phyloP scores from a whole-genome alignment of 2,797 vertebrate genomes.

The Thaleichthys pacificus region DNA sequence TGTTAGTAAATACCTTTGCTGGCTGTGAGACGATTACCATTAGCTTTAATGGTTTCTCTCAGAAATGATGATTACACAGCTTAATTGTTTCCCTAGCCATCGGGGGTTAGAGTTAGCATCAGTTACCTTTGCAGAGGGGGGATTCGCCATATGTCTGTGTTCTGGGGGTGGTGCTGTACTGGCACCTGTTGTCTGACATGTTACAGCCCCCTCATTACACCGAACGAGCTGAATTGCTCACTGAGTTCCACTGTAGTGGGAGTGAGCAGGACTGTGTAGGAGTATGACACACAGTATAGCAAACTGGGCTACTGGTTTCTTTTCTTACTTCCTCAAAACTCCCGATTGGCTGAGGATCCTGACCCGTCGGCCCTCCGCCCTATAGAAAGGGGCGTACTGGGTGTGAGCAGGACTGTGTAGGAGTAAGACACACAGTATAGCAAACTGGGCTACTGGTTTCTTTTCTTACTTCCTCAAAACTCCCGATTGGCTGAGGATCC shows the following conservation, averaged over 20 bases:
- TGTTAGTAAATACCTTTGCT: conserved; percentile 51
- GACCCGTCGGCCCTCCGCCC: no score
- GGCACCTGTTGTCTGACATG: conserved; percentile 38
- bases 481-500: no score
- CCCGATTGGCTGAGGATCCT: no score
- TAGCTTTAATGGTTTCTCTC: conserved; percentile 47
- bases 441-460: background rate
- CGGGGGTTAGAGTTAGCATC: conserved; percentile 45
- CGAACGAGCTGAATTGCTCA: background rate
- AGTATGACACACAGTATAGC: background rate
- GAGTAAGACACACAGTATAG: background rate
- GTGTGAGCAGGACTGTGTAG: background rate
- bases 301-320: background rate
- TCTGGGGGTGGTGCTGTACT: conserved; percentile 37
- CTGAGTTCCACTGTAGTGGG: background rate
- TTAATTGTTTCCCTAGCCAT: conserved; percentile 59
- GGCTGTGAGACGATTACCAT: conserved; percentile 49
- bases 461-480: background rate
- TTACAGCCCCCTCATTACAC: conserved; percentile 1
- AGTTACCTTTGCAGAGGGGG: conserved; percentile 34
- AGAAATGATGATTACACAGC: conserved; percentile 41
- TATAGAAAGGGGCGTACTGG: no score
- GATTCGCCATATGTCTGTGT: conserved; percentile 40
- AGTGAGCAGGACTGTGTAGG: background rate
- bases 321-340: background rate